A percentile compares a stretch with the other conserved stretches of the same genome.
phyloP scores from a whole-genome alignment of 2,888 invertebrate genomes.

The Ligdia adustata region DNA sequence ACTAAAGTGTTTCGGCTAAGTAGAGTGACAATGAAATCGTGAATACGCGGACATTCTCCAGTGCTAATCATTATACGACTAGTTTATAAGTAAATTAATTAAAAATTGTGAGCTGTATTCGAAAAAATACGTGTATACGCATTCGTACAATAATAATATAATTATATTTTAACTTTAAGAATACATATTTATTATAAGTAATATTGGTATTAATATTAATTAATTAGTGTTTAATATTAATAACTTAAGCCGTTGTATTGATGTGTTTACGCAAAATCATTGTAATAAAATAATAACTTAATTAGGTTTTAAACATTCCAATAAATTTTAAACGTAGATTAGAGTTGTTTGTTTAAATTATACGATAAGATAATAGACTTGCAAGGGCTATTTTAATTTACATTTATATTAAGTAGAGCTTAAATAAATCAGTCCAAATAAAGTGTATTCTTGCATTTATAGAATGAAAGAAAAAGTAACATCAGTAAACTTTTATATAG shows the following conservation, averaged over 20 bases:
- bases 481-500: conserved; percentile 7
- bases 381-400: conserved; percentile 26
- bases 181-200: conserved; percentile 72
- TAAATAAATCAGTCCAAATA: conserved; percentile 34
- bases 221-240: conserved; percentile 60
- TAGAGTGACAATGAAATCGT: conserved; percentile 22
- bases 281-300: conserved; percentile 19
- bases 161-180: conserved; percentile 61
- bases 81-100: conserved; percentile 29
- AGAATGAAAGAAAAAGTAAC: conserved; percentile 20
- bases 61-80: conserved; percentile 33
- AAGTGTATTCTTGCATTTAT: conserved; percentile 35
- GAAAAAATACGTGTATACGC: conserved; percentile 80
- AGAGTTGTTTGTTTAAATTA: conserved; percentile 19
- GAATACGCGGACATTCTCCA: conserved; percentile 28
- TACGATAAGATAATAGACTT: conserved; percentile 14
- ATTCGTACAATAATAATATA: conserved; percentile 79
- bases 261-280: conserved; percentile 51
- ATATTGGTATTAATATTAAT: conserved; percentile 57
- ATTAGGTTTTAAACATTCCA: conserved; percentile 48
- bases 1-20: too few species aligned
- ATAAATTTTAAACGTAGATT: conserved; percentile 39
- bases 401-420: conserved; percentile 29
- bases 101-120: conserved; percentile 72
- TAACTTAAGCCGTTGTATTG: conserved; percentile 54